These are phyloP conservation scores for Drosophila ogumai DNA, from an alignment of 1,140 invertebrate species.

Conservation along the genomic window DNA sequence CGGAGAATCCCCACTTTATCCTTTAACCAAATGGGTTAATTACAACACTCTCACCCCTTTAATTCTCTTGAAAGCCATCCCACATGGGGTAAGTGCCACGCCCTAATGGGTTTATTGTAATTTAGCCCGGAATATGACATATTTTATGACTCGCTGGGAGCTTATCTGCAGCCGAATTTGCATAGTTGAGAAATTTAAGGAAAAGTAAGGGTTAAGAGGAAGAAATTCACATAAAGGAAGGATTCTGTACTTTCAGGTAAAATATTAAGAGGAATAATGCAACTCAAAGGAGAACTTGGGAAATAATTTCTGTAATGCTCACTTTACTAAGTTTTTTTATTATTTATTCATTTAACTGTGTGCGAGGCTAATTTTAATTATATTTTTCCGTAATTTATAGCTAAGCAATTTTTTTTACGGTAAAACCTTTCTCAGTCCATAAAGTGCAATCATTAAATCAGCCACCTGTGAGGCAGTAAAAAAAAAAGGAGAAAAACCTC, in stretches of 20 bases:
- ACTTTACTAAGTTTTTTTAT: background rate
- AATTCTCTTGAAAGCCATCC: constrained; percentile 21
- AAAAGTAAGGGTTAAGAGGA: background rate
- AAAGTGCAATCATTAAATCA: constrained; percentile 67
- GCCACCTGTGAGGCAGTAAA: constrained; percentile 51
- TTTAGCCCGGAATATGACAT: constrained; percentile 70
- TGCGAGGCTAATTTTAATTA: constrained; percentile 62
- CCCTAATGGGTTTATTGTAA: constrained; percentile 71
- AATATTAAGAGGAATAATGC: background rate
- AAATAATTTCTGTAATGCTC: background rate
- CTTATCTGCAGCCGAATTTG: constrained; percentile 49
- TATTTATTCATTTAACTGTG: background rate
- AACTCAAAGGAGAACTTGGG: background rate
- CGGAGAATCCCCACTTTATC: background rate
- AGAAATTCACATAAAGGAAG: background rate
- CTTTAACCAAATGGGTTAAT: constrained; percentile 53
- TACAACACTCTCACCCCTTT: constrained; percentile 29
- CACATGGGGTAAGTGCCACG: constrained; percentile 42
- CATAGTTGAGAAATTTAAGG: background rate
- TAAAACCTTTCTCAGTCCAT: constrained; percentile 66
- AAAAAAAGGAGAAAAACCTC: constrained; percentile 21
- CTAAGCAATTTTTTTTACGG: constrained; percentile 14
- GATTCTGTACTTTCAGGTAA: background rate
- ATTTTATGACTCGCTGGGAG: constrained; percentile 70
- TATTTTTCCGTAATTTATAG: constrained; percentile 53